Base-by-base conservation (phyloP, 1,140 invertebrate genomes). In the Gryon sp. region DNA sequence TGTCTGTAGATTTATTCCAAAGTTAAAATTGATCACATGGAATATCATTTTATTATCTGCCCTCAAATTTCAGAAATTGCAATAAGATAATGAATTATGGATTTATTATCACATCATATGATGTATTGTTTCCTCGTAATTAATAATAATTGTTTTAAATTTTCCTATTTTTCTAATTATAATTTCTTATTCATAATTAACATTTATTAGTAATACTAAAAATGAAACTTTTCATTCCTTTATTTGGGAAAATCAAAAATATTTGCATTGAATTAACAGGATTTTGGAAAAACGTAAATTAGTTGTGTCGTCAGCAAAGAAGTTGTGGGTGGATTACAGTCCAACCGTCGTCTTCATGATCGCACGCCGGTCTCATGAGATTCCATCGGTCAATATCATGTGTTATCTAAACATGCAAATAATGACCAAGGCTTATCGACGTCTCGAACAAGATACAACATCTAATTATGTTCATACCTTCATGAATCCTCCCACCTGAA, bases 381-480 rank as follows among this genome's bases (percentile, higher is more conserved):
- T 72, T 57, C 66, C 69, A 19, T 66, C 59, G 74, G 77, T 52
- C 74, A 55, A 69, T 57, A 79, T 24, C 43, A 59, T 43, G 75
- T 14, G 69, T 83, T 88, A 88, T 88, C 86, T 87, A 86, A 88
- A 88, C 87, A 88, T 80, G 82, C 81, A 83, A 87, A 87, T 88
- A 88, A 88, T 84, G 86, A 86, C 79, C 81, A 41, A 28, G 50
- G 26, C 80, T 86, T 88, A 87, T 88, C 86, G 66, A 62, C 24
- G 26, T 57, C 48, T 36, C 59, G 78, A 82, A 78, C 78, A 78
- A 59, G 78, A 75, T 87, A 88, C 84, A 88, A 85, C 83, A 82
- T 83, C 83, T 87, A 88, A 87, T 88, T 87, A 86, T 82, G 78
- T 86, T 81, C 62, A 40, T 77, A 22, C 36, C 46, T 57, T 40